A percentile compares a stretch with the other conserved stretches of the same genome.
Conservation (phyloP, 2,113 vertebrate genomes). For the Bubo scandiacus region DNA sequence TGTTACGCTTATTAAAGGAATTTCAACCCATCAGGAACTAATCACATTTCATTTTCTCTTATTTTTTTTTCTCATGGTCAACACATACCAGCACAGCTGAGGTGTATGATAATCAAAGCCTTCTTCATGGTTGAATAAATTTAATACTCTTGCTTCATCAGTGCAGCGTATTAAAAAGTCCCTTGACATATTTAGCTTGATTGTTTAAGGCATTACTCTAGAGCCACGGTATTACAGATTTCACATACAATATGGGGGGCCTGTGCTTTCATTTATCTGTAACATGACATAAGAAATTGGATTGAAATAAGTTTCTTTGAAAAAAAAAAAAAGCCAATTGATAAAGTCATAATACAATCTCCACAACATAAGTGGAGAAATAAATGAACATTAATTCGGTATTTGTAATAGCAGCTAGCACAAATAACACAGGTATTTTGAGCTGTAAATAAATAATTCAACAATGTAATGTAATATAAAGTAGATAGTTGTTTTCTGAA, state of each 20-base stretch:
- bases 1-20: slow-evolving; percentile 61
- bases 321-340: slow-evolving; percentile 27
- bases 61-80: slow-evolving; percentile 63
- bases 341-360: slow-evolving; percentile 59
- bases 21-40: slow-evolving; percentile 73
- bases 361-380: slow-evolving; percentile 37
- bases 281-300: slow-evolving; percentile 62
- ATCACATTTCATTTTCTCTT: slow-evolving; percentile 76
- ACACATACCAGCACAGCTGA: slow-evolving; percentile 58
- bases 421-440: slow-evolving; percentile 35
- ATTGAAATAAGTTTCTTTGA: slow-evolving; percentile 54
- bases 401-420: slow-evolving; percentile 8
- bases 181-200: slow-evolving; percentile 72
- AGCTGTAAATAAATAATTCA: slow-evolving; percentile 52
- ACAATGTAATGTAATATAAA: background rate
- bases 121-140: slow-evolving; percentile 75
- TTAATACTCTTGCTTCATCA: slow-evolving; percentile 75
- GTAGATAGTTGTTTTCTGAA: slow-evolving; percentile 43
- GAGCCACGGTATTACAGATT: slow-evolving; percentile 52
- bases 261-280: slow-evolving; percentile 48
- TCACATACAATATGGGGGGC: slow-evolving; percentile 34
- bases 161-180: slow-evolving; percentile 69
- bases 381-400: slow-evolving; percentile 61
- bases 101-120: slow-evolving; percentile 75
- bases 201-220: slow-evolving; percentile 69